phyloP scores from a whole-genome alignment of 2,797 vertebrate species.

The Sebastes dallii region DNA sequence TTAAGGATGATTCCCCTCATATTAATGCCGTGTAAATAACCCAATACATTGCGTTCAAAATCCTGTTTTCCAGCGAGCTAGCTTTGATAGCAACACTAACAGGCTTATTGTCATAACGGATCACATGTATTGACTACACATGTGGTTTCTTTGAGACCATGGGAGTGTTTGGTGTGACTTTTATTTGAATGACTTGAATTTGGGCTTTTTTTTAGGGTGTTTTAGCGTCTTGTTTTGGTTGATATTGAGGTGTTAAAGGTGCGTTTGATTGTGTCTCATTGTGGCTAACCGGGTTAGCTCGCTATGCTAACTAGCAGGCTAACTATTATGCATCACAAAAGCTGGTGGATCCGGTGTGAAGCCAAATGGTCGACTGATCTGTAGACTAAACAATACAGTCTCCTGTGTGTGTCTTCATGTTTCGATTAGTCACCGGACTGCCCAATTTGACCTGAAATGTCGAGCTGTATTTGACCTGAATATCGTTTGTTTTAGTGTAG shows the following conservation, averaged over 20 bases:
- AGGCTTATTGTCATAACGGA: constrained; percentile 5
- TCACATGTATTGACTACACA: rapidly evolving
- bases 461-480: constrained; percentile 40
- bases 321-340: constrained; percentile 81
- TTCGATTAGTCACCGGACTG: neutral
- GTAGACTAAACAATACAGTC: constrained; percentile 60
- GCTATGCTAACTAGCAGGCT: constrained; percentile 71
- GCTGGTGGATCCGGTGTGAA: constrained; percentile 50
- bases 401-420: neutral
- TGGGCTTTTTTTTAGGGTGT: neutral
- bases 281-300: constrained; percentile 60
- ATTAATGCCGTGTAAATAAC: rapidly evolving
- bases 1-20: rapidly evolving
- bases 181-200: rapidly evolving
- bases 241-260: constrained; percentile 18
- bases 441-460: constrained; percentile 43
- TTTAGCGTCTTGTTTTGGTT: constrained; percentile 49
- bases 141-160: rapidly evolving
- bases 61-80: constrained; percentile 36
- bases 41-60: constrained; percentile 12
- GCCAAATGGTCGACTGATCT: constrained; percentile 71
- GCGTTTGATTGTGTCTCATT: constrained; percentile 70
- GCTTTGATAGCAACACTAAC: constrained; percentile 55
- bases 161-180: rapidly evolving
- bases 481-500: constrained; percentile 63